Base-by-base conservation (phyloP, 2,888 invertebrate genomes). In the Ichneumon xanthorius region DNA sequence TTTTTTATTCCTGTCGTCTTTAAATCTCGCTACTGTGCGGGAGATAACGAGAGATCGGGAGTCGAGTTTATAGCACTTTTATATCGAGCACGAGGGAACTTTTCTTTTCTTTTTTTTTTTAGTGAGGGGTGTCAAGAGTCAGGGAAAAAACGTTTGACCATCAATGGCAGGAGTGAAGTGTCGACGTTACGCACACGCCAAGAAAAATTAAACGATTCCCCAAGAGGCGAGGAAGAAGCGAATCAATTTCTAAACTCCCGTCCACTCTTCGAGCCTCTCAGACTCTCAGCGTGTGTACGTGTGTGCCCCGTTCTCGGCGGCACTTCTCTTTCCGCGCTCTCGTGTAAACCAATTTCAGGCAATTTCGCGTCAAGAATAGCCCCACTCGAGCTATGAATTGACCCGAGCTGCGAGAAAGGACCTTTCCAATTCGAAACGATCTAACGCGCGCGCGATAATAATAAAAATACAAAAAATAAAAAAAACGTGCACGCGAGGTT, bases 311-410 rank as follows among this genome's bases (percentile, higher is more conserved):
- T 78, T 61, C 73, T 33, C 65, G 33, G 61, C 48, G 83, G 83
- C 58, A 82, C 82, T 85, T 85, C 79, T 81, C 70, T 70, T 89
- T 90, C 89, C 90, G 88, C 88, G 89, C 88, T 90, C 88, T 89
- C 92, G 92, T 92, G 93, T 93, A 94, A 94, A 93, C 93, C 94
- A 94, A 94, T 94, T 94, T 93, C 93, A 93, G 94, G 93, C 94
- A 94, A 94, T 94, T 93, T 94, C 94, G 90, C 91, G 88, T 89
- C 93, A 93, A 94, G 94, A 94, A 94, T 94, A 92, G 94, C 93
- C 92, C 91, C 93, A 93, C 91, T 76, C 90, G 77, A 92, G 89
- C 91, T 88, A 91, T 91, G 63, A 92, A 93, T 93, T 92, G 93
- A 93, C 93, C 93, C 91, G 84, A 88, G 53, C 72, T 55, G 76